Evolutionary conservation across 2,797 vertebrate genomes (phyloP), one percentile per base, ranked within the genome.

Genomic region (Pantherophis alleghaniensis): DNA sequence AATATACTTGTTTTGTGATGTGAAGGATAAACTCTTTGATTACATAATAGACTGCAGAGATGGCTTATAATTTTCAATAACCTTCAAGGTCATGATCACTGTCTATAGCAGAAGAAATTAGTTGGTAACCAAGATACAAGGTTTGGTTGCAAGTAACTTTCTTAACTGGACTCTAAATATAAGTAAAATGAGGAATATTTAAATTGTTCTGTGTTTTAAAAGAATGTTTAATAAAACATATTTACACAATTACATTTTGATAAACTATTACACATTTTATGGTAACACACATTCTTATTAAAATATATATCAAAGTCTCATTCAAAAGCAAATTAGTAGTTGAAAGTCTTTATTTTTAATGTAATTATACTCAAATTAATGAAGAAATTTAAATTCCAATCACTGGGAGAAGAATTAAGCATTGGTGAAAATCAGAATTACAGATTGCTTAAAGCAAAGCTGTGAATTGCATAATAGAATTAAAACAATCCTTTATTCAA

Each of bases 281-380:
- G 94, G 87, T 96, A 96, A 96, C 93, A 95, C 61, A 92, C 94
- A 96, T 96, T 97, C 96, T 91, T 95, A 63, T 91, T 94, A 96
- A 94, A 97, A 96, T 74, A 94, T 96, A 96, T 87, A 97, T 97
- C 97, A 96, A 97, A 94, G 95, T 93, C 94, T 94, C 96, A 97
- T 97, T 92, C 93, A 95, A 94, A 97, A 97, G 95, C 94, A 97
- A 97, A 98, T 97, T 95, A 96, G 92, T 95, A 94, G 87, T 96
- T 93, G 96, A 96, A 89, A 74, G n/a, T n/a, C 61, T 66, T 97
- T 97, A 96, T 97, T 97, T 96, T 96, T 95, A 94, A 96, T 96
- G 95, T 97, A 98, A 98, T 98, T 97, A 97, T 97, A 98, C 97
- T 95, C 95, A 98, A 97, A 98, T 98, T 98, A 98, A 98, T 98